A percentile compares a stretch with the other conserved stretches of the same genome.
Conservation (phyloP, 2,113 vertebrate species). For the Aegithalos caudatus region DNA sequence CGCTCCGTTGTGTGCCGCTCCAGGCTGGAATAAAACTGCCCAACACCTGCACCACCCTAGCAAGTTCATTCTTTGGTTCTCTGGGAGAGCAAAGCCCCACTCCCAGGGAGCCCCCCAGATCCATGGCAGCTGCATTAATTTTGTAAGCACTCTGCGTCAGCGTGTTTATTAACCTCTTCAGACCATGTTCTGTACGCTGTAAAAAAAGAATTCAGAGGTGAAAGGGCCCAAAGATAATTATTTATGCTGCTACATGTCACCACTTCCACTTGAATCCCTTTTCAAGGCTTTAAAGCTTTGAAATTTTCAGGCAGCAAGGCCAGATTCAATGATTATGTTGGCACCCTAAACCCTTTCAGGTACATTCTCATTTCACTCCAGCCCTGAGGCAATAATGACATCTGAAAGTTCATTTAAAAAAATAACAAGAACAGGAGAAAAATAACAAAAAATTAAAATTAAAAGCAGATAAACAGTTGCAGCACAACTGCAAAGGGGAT, state of each 20-base stretch:
- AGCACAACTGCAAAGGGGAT: neutral
- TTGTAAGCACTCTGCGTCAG: neutral
- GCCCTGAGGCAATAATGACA: neutral
- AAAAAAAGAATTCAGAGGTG: constrained; percentile 53
- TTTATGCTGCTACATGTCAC: constrained; percentile 58
- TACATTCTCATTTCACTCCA: neutral
- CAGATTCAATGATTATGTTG: neutral
- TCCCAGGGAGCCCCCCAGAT: neutral
- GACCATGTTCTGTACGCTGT: neutral
- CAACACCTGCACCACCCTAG: neutral
- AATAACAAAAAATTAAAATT: neutral
- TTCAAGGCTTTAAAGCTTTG: constrained; percentile 55
- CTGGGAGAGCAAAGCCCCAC: neutral
- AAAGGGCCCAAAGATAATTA: constrained; percentile 66
- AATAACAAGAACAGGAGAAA: neutral
- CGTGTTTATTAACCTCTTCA: constrained; percentile 48
- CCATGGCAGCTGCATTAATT: constrained; percentile 42
- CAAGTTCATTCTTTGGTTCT: neutral
- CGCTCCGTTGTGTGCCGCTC: accelerated
- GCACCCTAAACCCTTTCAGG: constrained; percentile 1
- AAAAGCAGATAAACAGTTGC: neutral
- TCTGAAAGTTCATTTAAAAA: neutral
- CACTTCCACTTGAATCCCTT: constrained; percentile 43
- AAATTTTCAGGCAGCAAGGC: constrained; percentile 19
- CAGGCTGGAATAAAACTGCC: neutral